Base-by-base conservation (phyloP, 2,888 invertebrate genomes). In the Drosophila ochracea region DNA sequence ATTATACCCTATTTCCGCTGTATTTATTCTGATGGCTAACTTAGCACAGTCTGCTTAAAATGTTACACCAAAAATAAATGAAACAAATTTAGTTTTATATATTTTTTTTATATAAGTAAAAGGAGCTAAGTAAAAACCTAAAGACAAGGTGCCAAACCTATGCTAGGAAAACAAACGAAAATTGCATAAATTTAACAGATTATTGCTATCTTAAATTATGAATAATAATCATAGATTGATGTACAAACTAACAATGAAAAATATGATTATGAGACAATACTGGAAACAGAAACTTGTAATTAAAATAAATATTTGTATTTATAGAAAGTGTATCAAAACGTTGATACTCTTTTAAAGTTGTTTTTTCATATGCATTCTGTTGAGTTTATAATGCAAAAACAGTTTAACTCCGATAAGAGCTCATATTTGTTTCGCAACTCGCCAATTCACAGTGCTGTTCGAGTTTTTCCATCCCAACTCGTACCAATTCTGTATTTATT, bases 401-500 rank as follows among this genome's bases (percentile, higher is more conserved):
- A 30, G 43, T 53, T 57, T 19, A 4, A 7, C 2, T 39, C 25
- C n/a, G 78, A 85, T 77, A 80, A 74, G 69, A 62, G 65, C 16
- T 10, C 31, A 37, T 47, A 30, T 47, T 33, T 47, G 11, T 21
- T n/a, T 54, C n/a, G 19, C 21, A 33, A 16, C 6, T 6, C 5
- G 49, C 21, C 25, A 41, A 30, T 43, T 54, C 10, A n/a, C 43
- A 58, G 30, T 30, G n/a, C 3, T 16, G 25, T 7, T 49, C 10
- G 9, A 16, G 21, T 57, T 33, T 57, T 49, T 33, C 31, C 60
- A 6, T 30, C 19, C 50, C 52, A 19, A 41, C 68, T 63, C 52
- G 37, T 43, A 64, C 73, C 66, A 76, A 73, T 80, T 83, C 68
- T 53, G 62, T 59, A 70, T 70, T 72, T 72, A 70, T 76, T 66